Conservation (phyloP, 1,140 invertebrate genomes). For the Rhyacophila brunnea region DNA sequence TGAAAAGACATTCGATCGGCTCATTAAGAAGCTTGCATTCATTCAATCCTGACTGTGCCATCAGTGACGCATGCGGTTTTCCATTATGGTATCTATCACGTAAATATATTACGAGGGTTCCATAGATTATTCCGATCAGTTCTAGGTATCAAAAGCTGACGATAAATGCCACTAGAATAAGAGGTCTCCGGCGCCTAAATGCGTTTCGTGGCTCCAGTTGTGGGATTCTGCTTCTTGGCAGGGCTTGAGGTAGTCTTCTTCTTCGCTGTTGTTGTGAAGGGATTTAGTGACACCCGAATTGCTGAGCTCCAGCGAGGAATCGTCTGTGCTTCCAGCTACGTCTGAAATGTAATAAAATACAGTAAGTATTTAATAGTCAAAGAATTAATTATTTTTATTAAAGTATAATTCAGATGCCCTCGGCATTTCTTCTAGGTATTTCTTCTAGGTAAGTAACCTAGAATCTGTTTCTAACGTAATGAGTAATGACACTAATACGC, state of each 20-base stretch:
- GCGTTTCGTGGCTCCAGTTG: conserved; percentile 34
- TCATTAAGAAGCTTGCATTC: too few relatives aligned
- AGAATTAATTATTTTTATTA: too few relatives aligned
- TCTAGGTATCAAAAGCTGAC: not conserved
- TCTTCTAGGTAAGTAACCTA: too few relatives aligned
- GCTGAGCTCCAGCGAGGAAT: conserved; percentile 9
- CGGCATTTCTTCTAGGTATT: too few relatives aligned
- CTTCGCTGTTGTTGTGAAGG: not conserved
- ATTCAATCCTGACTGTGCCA: not conserved
- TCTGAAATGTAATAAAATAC: conserved; percentile 11
- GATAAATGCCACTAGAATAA: conserved; percentile 22
- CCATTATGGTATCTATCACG: not conserved
- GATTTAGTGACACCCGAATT: not conserved
- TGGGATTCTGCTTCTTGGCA: conserved; percentile 23
- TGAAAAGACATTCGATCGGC: not conserved
- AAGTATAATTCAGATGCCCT: too few relatives aligned
- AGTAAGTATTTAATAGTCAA: too few relatives aligned
- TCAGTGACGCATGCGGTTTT: not conserved
- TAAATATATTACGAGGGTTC: too few relatives aligned
- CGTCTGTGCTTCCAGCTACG: conserved; percentile 7
- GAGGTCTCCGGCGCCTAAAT: conserved; percentile 31
- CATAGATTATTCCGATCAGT: not conserved
- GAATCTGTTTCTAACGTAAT: too few relatives aligned
- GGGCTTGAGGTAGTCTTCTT: conserved; percentile 26
- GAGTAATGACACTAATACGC: too few relatives aligned